Evolutionary conservation across 2,888 invertebrate species (phyloP), one percentile per base, ranked within the genome.

Genomic region (Synergus umbraculus): DNA sequence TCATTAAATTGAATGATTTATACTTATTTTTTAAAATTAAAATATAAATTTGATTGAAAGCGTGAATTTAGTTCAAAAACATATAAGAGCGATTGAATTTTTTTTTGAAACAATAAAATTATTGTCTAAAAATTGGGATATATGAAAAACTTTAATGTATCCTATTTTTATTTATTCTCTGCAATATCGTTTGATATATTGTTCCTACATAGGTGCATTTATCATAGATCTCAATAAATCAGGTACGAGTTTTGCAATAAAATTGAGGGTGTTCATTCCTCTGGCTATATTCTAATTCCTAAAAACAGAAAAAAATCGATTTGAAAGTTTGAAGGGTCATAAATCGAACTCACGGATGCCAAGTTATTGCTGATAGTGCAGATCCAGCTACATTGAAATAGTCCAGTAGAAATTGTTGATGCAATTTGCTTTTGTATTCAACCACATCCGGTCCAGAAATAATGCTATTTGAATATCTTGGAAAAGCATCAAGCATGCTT

Each of bases 321-420:
- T 78, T 64, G n/a, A 18, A 63, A 65, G 60, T 63, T 76, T 63
- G 76, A 79, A 76, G 69, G 77, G 44, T 77, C 64, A 44, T 81
- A 79, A 78, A 83, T 79, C 10, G 10, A 90, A 93, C 94, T 94
- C 92, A 97, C 97, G 96, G 95, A 90, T 96, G 95, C 93, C 96
- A 94, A 66, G 96, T 94, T 67, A 96, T 93, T 3, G 96, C 96
- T 43, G 95, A 93, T 88, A 95, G 93, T 84, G 94, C 92, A 82
- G 94, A 93, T 82, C 93, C 93, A 0, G 95, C 94, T 76, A 85
- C 84, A 79, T 82, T 83, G 18, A 93, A 88, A 82, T 92, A 92
- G 80, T 91, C 90, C 81, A 88, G 88, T 1, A 93, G 86, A 82
- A 90, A 93, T 73, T 89, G 87, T 64, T 89, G 89, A 80, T 93